Evolutionary conservation across 2,888 invertebrate species (phyloP).

Genomic region (Hylaea fasciaria): DNA sequence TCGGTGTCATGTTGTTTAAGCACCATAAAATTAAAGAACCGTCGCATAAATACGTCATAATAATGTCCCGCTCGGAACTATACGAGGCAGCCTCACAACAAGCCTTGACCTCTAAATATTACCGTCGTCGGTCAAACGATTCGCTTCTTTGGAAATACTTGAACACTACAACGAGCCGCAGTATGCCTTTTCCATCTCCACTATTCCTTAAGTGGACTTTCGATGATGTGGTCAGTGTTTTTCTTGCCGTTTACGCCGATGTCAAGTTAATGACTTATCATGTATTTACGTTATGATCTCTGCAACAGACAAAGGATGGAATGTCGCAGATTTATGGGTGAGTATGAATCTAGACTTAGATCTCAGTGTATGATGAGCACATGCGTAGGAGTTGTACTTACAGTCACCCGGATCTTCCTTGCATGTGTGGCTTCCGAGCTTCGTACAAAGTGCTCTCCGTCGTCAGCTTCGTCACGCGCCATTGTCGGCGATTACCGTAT

Average conservation of each 20-base stretch:
- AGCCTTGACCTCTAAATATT: slow-evolving; percentile 62
- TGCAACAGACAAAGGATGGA: slow-evolving; percentile 55
- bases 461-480: slow-evolving; percentile 40
- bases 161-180: slow-evolving; percentile 16
- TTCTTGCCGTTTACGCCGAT: slow-evolving; percentile 51
- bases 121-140: slow-evolving; percentile 43
- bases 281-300: slow-evolving; percentile 38
- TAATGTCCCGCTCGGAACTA: slow-evolving; percentile 43
- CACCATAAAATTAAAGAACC: slow-evolving; percentile 34
- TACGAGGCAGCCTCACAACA: slow-evolving; percentile 40
- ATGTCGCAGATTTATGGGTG: slow-evolving; percentile 60
- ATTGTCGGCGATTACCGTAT: slow-evolving; percentile 28
- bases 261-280: slow-evolving; percentile 47
- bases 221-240: slow-evolving; percentile 45
- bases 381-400: slow-evolving; percentile 39
- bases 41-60: slow-evolving; percentile 38
- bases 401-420: slow-evolving; percentile 52
- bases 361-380: slow-evolving; percentile 31
- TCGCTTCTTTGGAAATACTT: slow-evolving; percentile 34
- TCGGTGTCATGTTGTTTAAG: slow-evolving; percentile 22
- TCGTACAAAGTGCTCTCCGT: slow-evolving; percentile 12
- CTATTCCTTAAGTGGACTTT: slow-evolving; percentile 35
- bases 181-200: slow-evolving; percentile 36
- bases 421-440: slow-evolving; percentile 44
- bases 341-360: slow-evolving; percentile 36